Evolutionary conservation across 2,888 invertebrate genomes (phyloP).

Genomic region (Calliscelio sp.): DNA sequence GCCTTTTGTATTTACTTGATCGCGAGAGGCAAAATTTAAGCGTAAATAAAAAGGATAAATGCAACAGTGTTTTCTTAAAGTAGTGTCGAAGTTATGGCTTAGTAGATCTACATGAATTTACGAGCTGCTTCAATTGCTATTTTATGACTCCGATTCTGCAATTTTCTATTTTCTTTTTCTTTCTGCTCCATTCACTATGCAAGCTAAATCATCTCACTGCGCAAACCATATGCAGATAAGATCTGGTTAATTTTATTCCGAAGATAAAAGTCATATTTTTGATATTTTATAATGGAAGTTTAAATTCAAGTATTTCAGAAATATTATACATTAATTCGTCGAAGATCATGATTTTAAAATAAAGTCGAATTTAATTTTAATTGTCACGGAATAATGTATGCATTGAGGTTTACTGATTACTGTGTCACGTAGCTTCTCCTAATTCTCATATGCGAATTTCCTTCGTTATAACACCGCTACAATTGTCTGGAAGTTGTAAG

Average conservation of each 20-base stretch:
- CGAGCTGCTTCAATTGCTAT: conserved; percentile 54
- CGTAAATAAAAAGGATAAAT: conserved; percentile 61
- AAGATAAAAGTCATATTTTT: neutral
- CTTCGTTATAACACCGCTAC: neutral
- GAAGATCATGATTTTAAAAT: no score
- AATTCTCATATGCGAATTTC: conserved; percentile 8
- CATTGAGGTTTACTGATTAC: conserved; percentile 12
- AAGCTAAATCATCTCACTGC: conserved; percentile 23
- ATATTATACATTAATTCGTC: no score
- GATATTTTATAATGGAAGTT: neutral
- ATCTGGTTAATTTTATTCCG: conserved; percentile 10
- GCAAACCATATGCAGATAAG: conserved; percentile 3
- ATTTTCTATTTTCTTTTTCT: conserved; percentile 40
- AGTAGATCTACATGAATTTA: conserved; percentile 61
- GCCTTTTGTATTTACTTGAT: conserved; percentile 40
- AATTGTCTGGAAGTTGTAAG: conserved; percentile 3
- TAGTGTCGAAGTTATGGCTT: conserved; percentile 53
- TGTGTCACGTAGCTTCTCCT: neutral
- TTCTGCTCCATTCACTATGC: conserved; percentile 15
- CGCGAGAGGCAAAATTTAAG: conserved; percentile 42
- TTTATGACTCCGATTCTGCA: conserved; percentile 49
- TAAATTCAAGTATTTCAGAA: neutral
- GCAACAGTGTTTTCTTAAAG: conserved; percentile 46
- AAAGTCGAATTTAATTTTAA: no score
- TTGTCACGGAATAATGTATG: neutral